A percentile compares a stretch with the other conserved stretches of the same genome.
Evolutionary conservation across 2,113 vertebrate species (phyloP).

Genomic region (Pithys albifrons): DNA sequence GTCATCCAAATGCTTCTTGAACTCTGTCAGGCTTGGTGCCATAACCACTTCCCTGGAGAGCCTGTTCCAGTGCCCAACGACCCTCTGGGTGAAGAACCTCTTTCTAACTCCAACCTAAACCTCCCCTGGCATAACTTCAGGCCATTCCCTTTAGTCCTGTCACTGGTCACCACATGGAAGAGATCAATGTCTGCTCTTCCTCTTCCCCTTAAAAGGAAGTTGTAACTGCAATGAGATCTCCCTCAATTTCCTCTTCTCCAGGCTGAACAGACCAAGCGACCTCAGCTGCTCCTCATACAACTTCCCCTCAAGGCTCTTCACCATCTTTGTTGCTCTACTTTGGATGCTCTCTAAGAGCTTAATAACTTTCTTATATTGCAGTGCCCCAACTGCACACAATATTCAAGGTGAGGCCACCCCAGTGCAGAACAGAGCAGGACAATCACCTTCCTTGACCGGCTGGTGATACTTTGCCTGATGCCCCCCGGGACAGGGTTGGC

Average conservation of each 20-base stretch:
- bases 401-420: neutral
- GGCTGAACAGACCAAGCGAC: neutral
- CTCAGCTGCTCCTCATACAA: neutral
- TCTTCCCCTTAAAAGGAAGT: neutral
- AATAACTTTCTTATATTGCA: neutral
- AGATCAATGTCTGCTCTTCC: neutral
- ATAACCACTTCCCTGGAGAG: neutral
- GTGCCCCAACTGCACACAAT: neutral
- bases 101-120: neutral
- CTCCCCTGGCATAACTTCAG: neutral
- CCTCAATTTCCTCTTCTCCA: neutral
- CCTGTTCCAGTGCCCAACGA: neutral
- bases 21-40: neutral
- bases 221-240: neutral
- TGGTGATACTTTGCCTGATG: neutral
- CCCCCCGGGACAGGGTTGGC: neutral
- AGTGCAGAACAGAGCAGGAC: neutral
- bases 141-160: neutral
- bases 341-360: neutral
- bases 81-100: neutral
- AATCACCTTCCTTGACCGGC: neutral
- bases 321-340: neutral
- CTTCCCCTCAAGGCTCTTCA: neutral
- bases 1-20: neutral
- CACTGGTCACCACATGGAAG: neutral